Base-by-base conservation (phyloP, 2,888 invertebrate genomes). In the Colostygia pectinataria region DNA sequence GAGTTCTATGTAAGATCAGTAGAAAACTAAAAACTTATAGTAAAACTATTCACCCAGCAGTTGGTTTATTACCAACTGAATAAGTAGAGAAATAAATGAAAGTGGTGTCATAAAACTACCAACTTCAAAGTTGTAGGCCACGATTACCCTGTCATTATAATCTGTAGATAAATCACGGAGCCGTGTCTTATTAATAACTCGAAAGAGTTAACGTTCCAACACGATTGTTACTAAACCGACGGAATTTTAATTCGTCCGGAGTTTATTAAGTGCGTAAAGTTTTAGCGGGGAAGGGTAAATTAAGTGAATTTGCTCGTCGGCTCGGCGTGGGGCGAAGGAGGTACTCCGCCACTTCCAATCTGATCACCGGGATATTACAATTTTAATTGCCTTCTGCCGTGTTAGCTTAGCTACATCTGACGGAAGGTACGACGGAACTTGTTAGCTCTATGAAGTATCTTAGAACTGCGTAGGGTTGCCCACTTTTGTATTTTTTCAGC, bases 211-310 rank as follows among this genome's bases (percentile, higher is more conserved):
- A 80, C 80, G 78, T 79, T 81, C 83, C 78, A 59, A 81, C 85
- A 83, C 77, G 84, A 83, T 83, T 84, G 83, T 83, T 83, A 77
- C 83, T 80, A 81, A 85, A 80, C 87, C 81, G 77, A 77, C 75
- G 84, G 86, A 86, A 87, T 88, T 89, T 89, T 88, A 89, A 89
- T 87, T 86, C 81, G 77, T 74, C 80, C 71, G 61, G 80, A 83
- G 84, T 89, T 88, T 84, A 87, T 89, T 87, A 89, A 87, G 87
- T 86, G 87, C 84, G 87, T 87, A 85, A 88, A 88, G 83, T 89
- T 89, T 85, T 74, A 80, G 79, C 77, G 73, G 71, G 70, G 74
- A 74, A 74, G 76, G 77, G 77, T 76, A 78, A 83, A 86, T 84
- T 86, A 84, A 86, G 82, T 82, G 78, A 85, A 85, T 85, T 85